phyloP scores from a whole-genome alignment of 2,888 invertebrate genomes.

The Macroteleia sp. region DNA sequence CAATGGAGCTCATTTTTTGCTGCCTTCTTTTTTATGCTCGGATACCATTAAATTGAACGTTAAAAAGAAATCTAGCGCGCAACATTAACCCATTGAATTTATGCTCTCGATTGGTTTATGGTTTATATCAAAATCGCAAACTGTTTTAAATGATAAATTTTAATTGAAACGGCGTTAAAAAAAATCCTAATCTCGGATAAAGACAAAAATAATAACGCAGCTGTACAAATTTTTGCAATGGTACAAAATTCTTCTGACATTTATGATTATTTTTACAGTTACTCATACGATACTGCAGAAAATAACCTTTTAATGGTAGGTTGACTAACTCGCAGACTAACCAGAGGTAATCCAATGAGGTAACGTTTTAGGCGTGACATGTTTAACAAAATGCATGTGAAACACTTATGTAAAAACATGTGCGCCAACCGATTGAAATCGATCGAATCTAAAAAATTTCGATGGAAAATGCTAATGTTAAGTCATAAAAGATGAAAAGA shows the following conservation, averaged over 20 bases:
- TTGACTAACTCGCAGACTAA: conserved; percentile 21
- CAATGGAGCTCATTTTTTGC: too few species aligned
- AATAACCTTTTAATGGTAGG: conserved; percentile 37
- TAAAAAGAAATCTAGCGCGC: too few species aligned
- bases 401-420: background rate
- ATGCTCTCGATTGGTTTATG: background rate
- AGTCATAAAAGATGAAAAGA: too few species aligned
- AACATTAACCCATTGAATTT: background rate
- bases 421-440: too few species aligned
- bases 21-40: background rate
- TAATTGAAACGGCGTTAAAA: conserved; percentile 2
- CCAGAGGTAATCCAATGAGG: background rate
- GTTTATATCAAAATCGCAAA: background rate
- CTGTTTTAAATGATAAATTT: background rate
- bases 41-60: background rate
- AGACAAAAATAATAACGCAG: conserved; percentile 18
- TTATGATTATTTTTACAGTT: conserved; percentile 44
- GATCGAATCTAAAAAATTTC: too few species aligned
- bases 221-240: conserved; percentile 33
- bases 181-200: conserved; percentile 1
- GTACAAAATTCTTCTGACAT: conserved; percentile 46
- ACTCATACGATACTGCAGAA: conserved; percentile 30
- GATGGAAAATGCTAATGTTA: too few species aligned
- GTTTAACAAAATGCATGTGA: background rate
- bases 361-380: conserved; percentile 19